Evolutionary conservation across 2,888 invertebrate species (phyloP), one percentile per base, ranked within the genome.

Genomic region (Suillia variegata): DNA sequence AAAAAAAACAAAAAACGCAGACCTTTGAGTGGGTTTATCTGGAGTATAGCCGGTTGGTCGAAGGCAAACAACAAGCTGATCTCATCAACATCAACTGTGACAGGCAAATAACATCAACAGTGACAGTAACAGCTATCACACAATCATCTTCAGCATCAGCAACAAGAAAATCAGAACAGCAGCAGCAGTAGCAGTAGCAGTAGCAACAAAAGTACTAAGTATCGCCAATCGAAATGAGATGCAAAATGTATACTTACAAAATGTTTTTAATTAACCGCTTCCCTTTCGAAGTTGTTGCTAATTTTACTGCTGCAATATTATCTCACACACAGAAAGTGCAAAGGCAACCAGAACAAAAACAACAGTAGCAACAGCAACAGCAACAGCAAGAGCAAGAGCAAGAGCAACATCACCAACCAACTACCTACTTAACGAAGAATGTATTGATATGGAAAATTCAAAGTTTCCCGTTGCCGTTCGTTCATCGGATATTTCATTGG

Each of bases 201-300:
- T 13, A 42, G 42, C 54, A 5, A 34, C 38, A 52, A 20, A 22
- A 45, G 18, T 47, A 54, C 12, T 48, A 34, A 62, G 13, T 58
- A 67, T 17, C 62, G 63, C 58, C 65, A 74, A 71, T 63, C 62
- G 63, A 8, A 54, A 54, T 26, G 13, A 2, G 22, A n/a, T 5
- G 26, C 26, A 26, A 26, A 26, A 26, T 26, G 5, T 26, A 10
- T 26, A n/a, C n/a, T n/a, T 75, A 70, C 70, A 77, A 77, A 75
- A 77, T 76, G 75, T 75, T 75, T 75, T 75, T 75, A 75, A 75
- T 75, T 75, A 77, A 75, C 73, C 73, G 72, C 67, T 77, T 73
- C 68, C 72, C 70, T 70, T 62, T 67, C 22, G 1, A 24, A 12
- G 2, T 15, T 38, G 26, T 3, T 2, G 51, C 12, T 31, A 18